Evolutionary conservation across 2,797 vertebrate genomes (phyloP), one percentile per base, ranked within the genome.

Genomic region (Sylvia borin): DNA sequence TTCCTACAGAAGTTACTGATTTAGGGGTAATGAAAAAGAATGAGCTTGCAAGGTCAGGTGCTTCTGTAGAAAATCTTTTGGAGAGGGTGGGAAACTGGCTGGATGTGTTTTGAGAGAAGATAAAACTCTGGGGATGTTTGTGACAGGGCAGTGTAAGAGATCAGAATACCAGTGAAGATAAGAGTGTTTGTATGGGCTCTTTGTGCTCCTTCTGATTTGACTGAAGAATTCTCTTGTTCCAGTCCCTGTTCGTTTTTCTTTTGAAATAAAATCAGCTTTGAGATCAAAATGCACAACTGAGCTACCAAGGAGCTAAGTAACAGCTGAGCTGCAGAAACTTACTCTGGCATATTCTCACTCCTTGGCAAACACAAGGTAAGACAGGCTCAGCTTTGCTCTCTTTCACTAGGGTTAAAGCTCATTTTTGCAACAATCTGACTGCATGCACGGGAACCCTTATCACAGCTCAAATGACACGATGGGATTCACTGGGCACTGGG

Each of bases 221-320:
- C 47, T 53, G 26, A 40, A 86, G 66, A 91, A 90, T 78, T 86
- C 50, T 88, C 18, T 38, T 66, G 6, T 88, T 95, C n/a, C 40
- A 62, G n/a, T 26, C 14, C 11, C 51, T 47, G 48, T 62, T 92
- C 9, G 36, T 76, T 86, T 81, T 91, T 24, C n/a, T 76, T 90
- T 91, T 64, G 48, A 87, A 95, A 93, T 64, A 70, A 93, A 80
- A 91, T 76, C 74, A 87, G 32, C 42, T 77, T 76, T 58, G 62
- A 74, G 72, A 88, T 80, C 61, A 92, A 91, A 90, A 94, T 58
- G 47, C 26, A 43, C 50, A 81, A 34, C 7, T 32, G 61, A 80
- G n/a, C 53, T 80, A 90, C 42, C 48, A 72, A 78, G 62, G 58
- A 81, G 25, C 67, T 79, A 48, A 85, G 64, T 43, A 67, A 74